phyloP scores from a whole-genome alignment of 2,113 vertebrate genomes.

The Oncorhynchus nerka region DNA sequence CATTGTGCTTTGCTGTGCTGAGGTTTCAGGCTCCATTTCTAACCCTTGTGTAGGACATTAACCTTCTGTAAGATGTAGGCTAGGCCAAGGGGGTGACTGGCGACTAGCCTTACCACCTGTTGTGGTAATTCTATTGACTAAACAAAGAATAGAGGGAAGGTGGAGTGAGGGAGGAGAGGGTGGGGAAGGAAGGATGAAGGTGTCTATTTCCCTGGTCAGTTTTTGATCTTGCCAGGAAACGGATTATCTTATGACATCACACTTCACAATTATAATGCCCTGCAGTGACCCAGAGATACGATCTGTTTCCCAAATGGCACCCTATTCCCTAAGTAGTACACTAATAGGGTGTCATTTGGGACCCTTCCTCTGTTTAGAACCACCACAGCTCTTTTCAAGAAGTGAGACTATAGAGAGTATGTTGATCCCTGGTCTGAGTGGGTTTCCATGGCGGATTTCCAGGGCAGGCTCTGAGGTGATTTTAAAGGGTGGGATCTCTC shows the following conservation, averaged over 20 bases:
- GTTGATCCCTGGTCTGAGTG: not conserved
- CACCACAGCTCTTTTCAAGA: not conserved
- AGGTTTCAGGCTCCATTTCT: constrained; percentile 60
- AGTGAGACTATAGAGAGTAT: not conserved
- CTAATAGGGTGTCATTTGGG: not conserved
- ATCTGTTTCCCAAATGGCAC: no score
- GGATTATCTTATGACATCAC: not conserved
- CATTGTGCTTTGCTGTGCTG: constrained; percentile 54
- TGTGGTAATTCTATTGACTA: constrained; percentile 58
- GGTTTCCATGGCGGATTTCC: constrained; percentile 6
- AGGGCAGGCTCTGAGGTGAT: constrained; percentile 58
- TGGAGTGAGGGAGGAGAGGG: not conserved
- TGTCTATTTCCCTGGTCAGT: constrained; percentile 32
- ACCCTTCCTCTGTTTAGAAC: not conserved
- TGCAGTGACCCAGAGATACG: not conserved
- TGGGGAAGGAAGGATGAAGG: not conserved
- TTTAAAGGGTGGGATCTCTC: constrained; percentile 60
- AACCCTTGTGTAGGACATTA: constrained; percentile 39
- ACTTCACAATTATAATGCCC: not conserved
- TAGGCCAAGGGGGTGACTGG: not conserved
- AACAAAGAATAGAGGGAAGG: constrained; percentile 49
- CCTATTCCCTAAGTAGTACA: not conserved
- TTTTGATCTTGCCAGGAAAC: constrained; percentile 24
- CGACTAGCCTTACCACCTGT: constrained; percentile 67
- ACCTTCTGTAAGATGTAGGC: constrained; percentile 10